Evolutionary conservation across 2,888 invertebrate species (phyloP).

Genomic region (Sipha maydis): DNA sequence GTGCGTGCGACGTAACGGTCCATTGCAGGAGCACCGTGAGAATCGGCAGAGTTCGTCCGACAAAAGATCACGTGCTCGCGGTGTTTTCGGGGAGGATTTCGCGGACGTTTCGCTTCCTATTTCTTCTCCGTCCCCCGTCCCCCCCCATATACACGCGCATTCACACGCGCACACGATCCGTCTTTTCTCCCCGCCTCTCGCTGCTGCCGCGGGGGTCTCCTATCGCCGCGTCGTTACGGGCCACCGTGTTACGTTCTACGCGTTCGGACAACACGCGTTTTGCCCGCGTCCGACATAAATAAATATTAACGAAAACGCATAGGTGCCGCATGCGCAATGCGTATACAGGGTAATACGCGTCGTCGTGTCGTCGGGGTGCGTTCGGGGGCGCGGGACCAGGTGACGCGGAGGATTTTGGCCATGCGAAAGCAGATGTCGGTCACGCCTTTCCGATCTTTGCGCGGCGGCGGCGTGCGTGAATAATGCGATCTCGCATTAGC

Average conservation of each 20-base stretch:
- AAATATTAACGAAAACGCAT: background rate
- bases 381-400: constrained; percentile 21
- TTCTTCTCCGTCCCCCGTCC: no score
- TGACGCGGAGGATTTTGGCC: constrained; percentile 41
- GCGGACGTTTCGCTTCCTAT: background rate
- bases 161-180: no score
- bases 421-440: constrained; percentile 61
- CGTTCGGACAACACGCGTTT: constrained; percentile 12
- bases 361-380: no score
- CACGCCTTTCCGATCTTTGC: constrained; percentile 38
- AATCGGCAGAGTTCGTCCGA: constrained; percentile 14
- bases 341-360: no score
- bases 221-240: no score
- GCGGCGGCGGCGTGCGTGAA: constrained; percentile 57
- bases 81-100: constrained; percentile 18
- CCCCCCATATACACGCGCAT: no score
- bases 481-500: constrained; percentile 61
- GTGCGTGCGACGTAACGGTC: background rate
- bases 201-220: no score
- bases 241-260: background rate
- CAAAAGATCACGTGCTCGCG: constrained; percentile 27
- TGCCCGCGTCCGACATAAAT: background rate
- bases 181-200: no score
- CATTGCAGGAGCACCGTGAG: constrained; percentile 28
- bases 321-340: no score